Evolutionary conservation across 2,113 vertebrate genomes (phyloP).

Genomic region (Pseudopodoces humilis): DNA sequence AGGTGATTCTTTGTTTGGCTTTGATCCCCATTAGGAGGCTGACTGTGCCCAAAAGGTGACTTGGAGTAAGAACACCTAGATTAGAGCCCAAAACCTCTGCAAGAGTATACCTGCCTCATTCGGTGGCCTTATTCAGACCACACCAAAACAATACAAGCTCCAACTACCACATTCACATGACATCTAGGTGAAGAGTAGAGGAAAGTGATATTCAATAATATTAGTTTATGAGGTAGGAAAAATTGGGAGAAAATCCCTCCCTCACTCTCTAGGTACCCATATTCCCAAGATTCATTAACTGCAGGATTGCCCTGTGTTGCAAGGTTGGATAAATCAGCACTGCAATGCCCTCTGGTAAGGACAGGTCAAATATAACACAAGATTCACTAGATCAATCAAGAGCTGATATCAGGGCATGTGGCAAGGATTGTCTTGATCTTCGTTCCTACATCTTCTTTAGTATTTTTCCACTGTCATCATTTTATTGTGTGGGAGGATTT

Average conservation of each 20-base stretch:
- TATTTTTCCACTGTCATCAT: background rate
- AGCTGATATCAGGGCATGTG: background rate
- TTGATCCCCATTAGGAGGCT: background rate
- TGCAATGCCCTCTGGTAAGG: background rate
- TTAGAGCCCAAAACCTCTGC: background rate
- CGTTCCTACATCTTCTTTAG: background rate
- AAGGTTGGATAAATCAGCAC: background rate
- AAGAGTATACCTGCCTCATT: background rate
- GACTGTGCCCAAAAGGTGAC: background rate
- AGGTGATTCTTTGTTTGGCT: background rate
- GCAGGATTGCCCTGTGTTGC: background rate
- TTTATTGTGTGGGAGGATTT: background rate
- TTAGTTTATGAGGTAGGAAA: background rate
- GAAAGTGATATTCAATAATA: background rate
- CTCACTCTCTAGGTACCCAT: background rate
- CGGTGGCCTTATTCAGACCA: background rate
- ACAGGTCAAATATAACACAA: background rate
- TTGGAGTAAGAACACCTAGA: background rate
- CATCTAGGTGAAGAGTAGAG: background rate
- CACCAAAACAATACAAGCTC: fast-evolving
- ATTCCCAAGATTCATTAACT: background rate
- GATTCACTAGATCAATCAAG: background rate
- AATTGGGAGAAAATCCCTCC: background rate
- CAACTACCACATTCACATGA: background rate
- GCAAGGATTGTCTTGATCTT: background rate